These are phyloP conservation scores for Platorchestia sp. DNA, from an alignment of 1,140 invertebrate genomes.

Conservation along the genomic window DNA sequence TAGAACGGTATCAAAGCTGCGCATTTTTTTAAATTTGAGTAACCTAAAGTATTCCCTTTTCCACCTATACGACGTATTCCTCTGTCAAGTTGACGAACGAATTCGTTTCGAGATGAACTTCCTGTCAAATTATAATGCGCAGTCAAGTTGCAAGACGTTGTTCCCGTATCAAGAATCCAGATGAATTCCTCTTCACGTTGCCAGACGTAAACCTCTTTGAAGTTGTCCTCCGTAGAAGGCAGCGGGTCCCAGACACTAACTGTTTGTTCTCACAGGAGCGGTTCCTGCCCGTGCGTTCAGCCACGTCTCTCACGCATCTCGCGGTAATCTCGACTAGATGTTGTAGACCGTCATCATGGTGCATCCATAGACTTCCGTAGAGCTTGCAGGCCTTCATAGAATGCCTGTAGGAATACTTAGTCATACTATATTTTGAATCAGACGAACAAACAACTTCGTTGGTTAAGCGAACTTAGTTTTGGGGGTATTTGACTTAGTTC, in stretches of 20 bases:
- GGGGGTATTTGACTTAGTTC: background rate
- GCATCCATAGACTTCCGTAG: background rate
- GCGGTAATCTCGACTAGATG: constrained; percentile 27
- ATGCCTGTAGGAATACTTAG: background rate
- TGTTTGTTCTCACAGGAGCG: constrained; percentile 44
- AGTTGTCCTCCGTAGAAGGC: no score
- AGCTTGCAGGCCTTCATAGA: background rate
- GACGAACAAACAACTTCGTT: background rate
- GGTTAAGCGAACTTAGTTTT: background rate
- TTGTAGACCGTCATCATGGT: background rate
- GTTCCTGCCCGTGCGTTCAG: constrained; percentile 40
- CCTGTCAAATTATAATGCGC: no score
- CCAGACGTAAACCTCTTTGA: background rate
- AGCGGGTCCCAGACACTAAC: background rate
- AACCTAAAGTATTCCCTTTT: no score
- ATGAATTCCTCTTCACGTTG: background rate
- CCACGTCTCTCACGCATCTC: constrained; percentile 31
- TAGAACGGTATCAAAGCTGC: background rate
- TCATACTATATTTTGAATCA: background rate
- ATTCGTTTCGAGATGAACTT: no score
- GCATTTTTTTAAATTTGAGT: no score
- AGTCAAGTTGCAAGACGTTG: no score
- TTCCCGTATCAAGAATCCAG: no score
- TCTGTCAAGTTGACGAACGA: no score
- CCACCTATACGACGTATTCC: no score